These are phyloP conservation scores for Bursaphelenchus mucronatus DNA, from an alignment of 1,140 invertebrate genomes.

Conservation along the genomic window DNA sequence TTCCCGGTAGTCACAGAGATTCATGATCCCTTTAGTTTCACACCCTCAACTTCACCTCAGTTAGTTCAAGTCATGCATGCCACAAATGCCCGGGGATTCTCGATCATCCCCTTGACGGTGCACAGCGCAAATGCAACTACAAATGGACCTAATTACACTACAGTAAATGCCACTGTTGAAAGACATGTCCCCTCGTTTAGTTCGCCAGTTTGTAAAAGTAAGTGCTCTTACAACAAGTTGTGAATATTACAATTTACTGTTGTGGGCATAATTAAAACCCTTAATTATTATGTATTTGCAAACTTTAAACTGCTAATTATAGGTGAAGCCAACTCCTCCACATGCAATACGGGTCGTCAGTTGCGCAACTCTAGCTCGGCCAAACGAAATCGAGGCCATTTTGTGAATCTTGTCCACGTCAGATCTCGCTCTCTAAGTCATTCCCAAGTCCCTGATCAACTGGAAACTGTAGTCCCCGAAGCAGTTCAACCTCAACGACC, in stretches of 20 bases:
- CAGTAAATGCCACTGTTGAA: conserved; percentile 25
- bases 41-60: conserved; percentile 53
- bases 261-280: too few relatives aligned
- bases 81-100: conserved; percentile 45
- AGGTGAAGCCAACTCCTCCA: neutral
- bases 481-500: conserved; percentile 24
- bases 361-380: conserved; percentile 15
- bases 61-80: conserved; percentile 48
- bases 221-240: conserved; percentile 20
- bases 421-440: conserved; percentile 49
- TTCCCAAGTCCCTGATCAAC: conserved; percentile 29
- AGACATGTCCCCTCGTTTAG: conserved; percentile 1
- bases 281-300: too few relatives aligned
- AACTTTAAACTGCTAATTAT: neutral
- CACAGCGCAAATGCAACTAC: conserved; percentile 30
- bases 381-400: conserved; percentile 24
- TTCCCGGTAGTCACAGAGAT: conserved; percentile 52
- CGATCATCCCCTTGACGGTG: conserved; percentile 48
- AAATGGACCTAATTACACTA: neutral
- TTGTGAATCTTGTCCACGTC: conserved; percentile 50
- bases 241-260: conserved; percentile 19
- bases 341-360: conserved; percentile 8
- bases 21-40: conserved; percentile 52
- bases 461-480: neutral
- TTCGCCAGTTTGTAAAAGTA: conserved; percentile 6